Evolutionary conservation across 2,113 vertebrate species (phyloP).

Genomic region (Pangasianodon gigas): DNA sequence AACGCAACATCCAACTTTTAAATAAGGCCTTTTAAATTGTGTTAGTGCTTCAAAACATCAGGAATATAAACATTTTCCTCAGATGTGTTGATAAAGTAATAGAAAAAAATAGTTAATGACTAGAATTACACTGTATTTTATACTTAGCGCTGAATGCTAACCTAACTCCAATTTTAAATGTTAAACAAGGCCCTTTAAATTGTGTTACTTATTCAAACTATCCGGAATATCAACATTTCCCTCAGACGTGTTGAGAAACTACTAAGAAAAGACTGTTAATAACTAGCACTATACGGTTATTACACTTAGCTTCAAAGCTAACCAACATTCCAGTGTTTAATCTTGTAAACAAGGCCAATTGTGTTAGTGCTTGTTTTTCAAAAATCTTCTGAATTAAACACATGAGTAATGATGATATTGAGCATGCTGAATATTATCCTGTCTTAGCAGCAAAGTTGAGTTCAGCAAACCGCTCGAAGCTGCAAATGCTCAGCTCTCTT

Average conservation of each 20-base stretch:
- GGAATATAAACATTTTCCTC: neutral
- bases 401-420: neutral
- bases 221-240: neutral
- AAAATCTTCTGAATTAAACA: neutral
- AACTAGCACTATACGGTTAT: neutral
- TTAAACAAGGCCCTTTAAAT: neutral
- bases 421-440: neutral
- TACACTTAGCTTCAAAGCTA: neutral
- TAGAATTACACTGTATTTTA: neutral
- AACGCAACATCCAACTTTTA: neutral
- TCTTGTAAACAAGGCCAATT: neutral
- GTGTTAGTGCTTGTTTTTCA: neutral
- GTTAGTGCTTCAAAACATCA: neutral
- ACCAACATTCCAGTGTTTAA: neutral
- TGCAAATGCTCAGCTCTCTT: neutral
- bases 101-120: neutral
- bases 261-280: neutral
- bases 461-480: neutral
- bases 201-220: neutral
- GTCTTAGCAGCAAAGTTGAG: neutral
- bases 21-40: neutral
- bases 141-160: neutral
- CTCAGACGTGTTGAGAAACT: neutral
- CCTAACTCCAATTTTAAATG: too few relatives aligned
- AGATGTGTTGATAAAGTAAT: neutral